Evolutionary conservation across 2,797 vertebrate species (phyloP), one percentile per base, ranked within the genome.

Genomic region (Gymnodraco acuticeps): DNA sequence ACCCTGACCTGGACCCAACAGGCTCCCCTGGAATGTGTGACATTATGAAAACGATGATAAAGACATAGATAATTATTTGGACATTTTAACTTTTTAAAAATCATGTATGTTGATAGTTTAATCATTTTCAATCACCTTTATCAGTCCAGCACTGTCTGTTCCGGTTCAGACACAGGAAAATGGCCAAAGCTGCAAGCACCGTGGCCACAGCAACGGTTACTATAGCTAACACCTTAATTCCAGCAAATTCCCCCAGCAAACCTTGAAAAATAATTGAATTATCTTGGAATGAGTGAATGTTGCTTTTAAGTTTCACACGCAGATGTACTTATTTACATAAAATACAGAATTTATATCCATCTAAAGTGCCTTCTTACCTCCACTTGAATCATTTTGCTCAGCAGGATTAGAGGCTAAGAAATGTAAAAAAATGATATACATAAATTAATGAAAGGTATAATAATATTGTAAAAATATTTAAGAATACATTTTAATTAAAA

Each of bases 221-320:
- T 48, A 82, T 54, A 61, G 94, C 93, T 73, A 95, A 78, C 64
- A 92, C 70, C 73, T 90, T 92, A 46, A 94, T 90, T 78, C 87
- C 93, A 52, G 47, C 78, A 42, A 88, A 78, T 62, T 85, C 87
- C 55, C 85, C 33, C 93, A 94, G 84, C 81, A 80, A 64, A 67
- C 45, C 73, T 33, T 8, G 23, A 80, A 79, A 70, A 46, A 82
- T 45, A 5, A 62, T 43, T 65, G 3, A n/a, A 31, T 27, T 61
- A n/a, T 3, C 67, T 1, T 27, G n/a, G 5, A 52, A 10, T 66
- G 52, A 1, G 5, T 0, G 48, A 45, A 13, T n/a, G 45, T 14
- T 71, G 46, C 19, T 61, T 47, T 19, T 54, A 2, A 52, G 7
- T 56, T 52, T 1, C 23, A 55, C 10, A 61, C 4, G 8, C 33